Conservation (phyloP, 2,888 invertebrate genomes). For the Scaptomyza polygonia region DNA sequence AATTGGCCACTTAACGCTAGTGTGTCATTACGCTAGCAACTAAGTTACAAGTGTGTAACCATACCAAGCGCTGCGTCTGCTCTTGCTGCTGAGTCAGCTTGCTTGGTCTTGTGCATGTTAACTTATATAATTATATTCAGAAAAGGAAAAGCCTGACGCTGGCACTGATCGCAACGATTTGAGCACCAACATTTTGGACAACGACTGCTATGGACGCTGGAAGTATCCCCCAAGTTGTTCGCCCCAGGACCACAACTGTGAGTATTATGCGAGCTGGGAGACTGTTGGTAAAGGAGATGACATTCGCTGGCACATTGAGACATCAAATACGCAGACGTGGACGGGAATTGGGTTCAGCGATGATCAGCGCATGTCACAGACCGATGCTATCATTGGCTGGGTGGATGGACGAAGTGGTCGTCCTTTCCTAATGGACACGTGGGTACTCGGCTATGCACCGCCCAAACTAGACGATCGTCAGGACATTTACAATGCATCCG, state of each 20-base stretch:
- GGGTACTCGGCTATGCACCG: conserved; percentile 91
- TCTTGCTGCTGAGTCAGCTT: no score
- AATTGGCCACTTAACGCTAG: no score
- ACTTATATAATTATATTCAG: conserved; percentile 72
- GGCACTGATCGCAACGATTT: conserved; percentile 79
- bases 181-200: conserved; percentile 82
- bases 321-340: conserved; percentile 92
- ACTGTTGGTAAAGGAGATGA: conserved; percentile 89
- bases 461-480: conserved; percentile 90
- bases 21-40: no score
- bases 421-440: conserved; percentile 94
- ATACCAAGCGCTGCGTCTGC: no score
- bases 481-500: conserved; percentile 89
- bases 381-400: conserved; percentile 95
- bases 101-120: no score
- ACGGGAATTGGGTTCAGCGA: conserved; percentile 96
- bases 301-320: conserved; percentile 91
- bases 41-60: no score
- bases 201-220: conserved; percentile 91
- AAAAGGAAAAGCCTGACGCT: conserved; percentile 83
- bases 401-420: conserved; percentile 90
- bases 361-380: conserved; percentile 93
- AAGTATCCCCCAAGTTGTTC: conserved; percentile 89
- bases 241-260: conserved; percentile 88
- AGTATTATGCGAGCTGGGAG: conserved; percentile 93